These are phyloP conservation scores for Indicator maculatus DNA, from an alignment of 2,113 vertebrate species.

Conservation along the genomic window DNA sequence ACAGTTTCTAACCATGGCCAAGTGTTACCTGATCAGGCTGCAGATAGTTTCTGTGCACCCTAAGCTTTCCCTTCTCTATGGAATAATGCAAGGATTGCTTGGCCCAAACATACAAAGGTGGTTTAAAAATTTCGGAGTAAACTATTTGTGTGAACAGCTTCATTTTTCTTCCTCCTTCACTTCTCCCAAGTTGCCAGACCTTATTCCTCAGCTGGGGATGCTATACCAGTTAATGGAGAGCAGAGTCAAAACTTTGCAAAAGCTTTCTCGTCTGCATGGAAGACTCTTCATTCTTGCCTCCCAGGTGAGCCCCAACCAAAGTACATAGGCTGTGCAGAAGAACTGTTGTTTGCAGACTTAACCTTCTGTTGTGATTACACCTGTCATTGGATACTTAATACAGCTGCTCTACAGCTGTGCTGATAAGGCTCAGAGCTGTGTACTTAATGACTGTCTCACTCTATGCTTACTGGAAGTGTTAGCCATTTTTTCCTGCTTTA, in stretches of 20 bases:
- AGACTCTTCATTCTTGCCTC: slow-evolving; percentile 92
- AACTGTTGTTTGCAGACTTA: not conserved
- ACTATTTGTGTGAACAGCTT: not conserved
- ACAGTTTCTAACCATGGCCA: not conserved
- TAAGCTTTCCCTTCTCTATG: not conserved
- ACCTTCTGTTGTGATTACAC: not conserved
- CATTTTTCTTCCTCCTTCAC: not conserved
- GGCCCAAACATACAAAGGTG: not conserved
- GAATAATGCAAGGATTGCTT: not conserved
- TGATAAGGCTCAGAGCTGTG: not conserved
- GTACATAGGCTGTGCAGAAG: not conserved
- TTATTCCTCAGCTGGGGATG: slow-evolving; percentile 89
- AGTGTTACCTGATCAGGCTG: not conserved
- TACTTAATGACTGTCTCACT: not conserved
- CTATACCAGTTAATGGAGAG: slow-evolving; percentile 96
- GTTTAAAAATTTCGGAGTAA: not conserved
- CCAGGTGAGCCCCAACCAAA: slow-evolving; percentile 78
- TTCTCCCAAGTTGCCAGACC: slow-evolving; percentile 86
- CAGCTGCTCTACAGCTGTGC: not conserved
- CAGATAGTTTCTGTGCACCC: not conserved
- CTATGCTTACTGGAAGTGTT: not conserved
- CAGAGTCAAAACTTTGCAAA: slow-evolving; percentile 93
- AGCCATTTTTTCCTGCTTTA: not conserved
- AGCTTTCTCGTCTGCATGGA: slow-evolving; percentile 90
- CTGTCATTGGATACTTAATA: not conserved